Base-by-base conservation (phyloP, 2,113 vertebrate species). In the Arenaria interpres region DNA sequence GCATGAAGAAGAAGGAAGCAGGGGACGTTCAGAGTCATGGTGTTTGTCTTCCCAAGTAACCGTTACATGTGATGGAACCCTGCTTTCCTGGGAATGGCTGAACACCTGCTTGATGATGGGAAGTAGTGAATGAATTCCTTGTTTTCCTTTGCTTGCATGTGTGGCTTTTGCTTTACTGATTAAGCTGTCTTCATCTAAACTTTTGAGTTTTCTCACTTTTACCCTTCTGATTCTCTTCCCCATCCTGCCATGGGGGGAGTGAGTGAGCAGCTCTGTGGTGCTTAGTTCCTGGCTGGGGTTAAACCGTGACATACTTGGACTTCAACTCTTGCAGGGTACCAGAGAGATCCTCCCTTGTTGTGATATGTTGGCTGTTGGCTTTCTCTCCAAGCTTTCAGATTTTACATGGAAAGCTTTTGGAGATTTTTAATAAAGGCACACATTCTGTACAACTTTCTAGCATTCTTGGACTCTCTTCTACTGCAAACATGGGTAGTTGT, bases 301-400 rank as follows among this genome's bases (percentile, higher is more conserved):
- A 64, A 64, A 30, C 27, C 18, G 9, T 8, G 18, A 30, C 62
- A 30, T 20, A 24, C 30, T 37, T 51, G 51, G n/a, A n/a, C 39
- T 91, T 45, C 41, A 85, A 10, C 37, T 79, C 33, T 86, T 0
- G 0, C 25, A 32, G 71, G 35, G 30, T 33, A 35, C 50, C 39
- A 51, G 14, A 35, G 89, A 50, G 35, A 37, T 53, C 45, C 22
- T 87, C 28, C 32, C 22, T 53, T 35, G 43, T 48, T 64, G 56
- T 64, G 35, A 48, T 35, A 12, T 0, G 0, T 4, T 51, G 39
- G 12, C n/a, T 66, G 37, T 45, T 63, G 35, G 14, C 69, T 91
- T 93, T 90, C 75, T 83, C 72, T 28, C 50, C 1, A 1, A 76
- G 14, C 41, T 69, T 88, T 20, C 35, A 51, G 33, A 57, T 93